Evolutionary conservation across 2,888 invertebrate genomes (phyloP), one percentile per base, ranked within the genome.

Genomic region (Tetheella fluctuosa): DNA sequence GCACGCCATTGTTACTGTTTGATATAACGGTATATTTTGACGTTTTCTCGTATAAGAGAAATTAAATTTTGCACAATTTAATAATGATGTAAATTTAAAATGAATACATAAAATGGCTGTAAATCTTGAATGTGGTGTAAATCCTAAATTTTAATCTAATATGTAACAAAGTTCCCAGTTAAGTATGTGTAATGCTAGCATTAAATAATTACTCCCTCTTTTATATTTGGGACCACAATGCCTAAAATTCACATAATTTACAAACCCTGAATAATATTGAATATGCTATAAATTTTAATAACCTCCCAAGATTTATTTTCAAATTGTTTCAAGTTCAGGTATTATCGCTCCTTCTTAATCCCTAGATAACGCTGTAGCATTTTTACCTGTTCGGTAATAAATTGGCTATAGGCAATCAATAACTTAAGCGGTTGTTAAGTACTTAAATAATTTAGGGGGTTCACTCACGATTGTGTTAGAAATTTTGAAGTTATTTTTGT

Each of bases 361-460:
- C 13, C 15, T 55, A 55, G 34, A 5, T 10, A 13, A 34, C 15
- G 20, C 34, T 37, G 5, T 13, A 20, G 20, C 10, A 20, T 54
- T 34, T 17, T 55, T 23, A 30, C 7, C n/a, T 37, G 48, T 48
- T 62, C 56, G 37, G 58, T 63, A 60, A 62, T 59, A 67, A 63
- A 68, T 66, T 69, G 65, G 71, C 69, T 61, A 69, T 63, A 70
- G 72, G 70, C 76, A 74, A 74, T 74, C 1, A 17, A 55, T 55
- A 71, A 69, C 65, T 67, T 70, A 75, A 78, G 73, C 74, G 73
- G 76, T 75, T 74, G 63, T 68, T 62, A 79, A 76, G 83, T 84
- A 85, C 84, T 84, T 85, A 84, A 83, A 69, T 64, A 72, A 63
- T 76, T 71, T 71, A 76, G 80, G 77, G 81, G 81, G 80, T 80